Base-by-base conservation (phyloP, 2,888 invertebrate species). In the Drosophila neotestacea region DNA sequence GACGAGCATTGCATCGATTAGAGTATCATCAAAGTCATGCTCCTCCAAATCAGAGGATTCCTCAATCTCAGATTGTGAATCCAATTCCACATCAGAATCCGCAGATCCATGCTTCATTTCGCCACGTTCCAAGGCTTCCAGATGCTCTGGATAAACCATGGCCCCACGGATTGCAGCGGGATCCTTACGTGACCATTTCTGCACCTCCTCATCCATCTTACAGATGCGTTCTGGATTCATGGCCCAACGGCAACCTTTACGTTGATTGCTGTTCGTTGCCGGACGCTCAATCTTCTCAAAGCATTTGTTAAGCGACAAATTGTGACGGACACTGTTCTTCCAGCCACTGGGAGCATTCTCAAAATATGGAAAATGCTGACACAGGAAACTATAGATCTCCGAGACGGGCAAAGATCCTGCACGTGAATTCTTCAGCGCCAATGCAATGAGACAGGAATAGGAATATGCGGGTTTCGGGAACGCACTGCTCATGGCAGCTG, bases 351-450 rank as follows among this genome's bases (percentile, higher is more conserved):
- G 99, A 9, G 99, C 99, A 1, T 98, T 98, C 93, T 98, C 98
- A 92, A 99, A 99, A 92, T 98, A 99, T 0, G 99, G 99, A 92
- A 99, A 99, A 92, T 99, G 98, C 93, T 98, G 97, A 92, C 98
- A 99, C 97, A 99, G 98, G 91, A 99, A 99, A 92, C 97, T 98
- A 93, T 99, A 99, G 85, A 99, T 99, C 93, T 99, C 99, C 10
- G 98, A 98, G 38, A 99, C 99, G 4, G 99, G 99, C 88, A 99
- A 93, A 88, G 98, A 97, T 61, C 99, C 99, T 61, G 96, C 96
- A 85, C 96, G 95, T 72, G 98, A 98, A 92, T 99, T 99, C 93
- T 99, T 99, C 73, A 99, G 93, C 4, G 99, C 98, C 97, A 99
- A 96, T 1, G 99, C 99, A 91, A 99, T 99, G 77, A 99, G 94